Evolutionary conservation across 1,140 invertebrate genomes (phyloP).

Genomic region (Radopholus similis): DNA sequence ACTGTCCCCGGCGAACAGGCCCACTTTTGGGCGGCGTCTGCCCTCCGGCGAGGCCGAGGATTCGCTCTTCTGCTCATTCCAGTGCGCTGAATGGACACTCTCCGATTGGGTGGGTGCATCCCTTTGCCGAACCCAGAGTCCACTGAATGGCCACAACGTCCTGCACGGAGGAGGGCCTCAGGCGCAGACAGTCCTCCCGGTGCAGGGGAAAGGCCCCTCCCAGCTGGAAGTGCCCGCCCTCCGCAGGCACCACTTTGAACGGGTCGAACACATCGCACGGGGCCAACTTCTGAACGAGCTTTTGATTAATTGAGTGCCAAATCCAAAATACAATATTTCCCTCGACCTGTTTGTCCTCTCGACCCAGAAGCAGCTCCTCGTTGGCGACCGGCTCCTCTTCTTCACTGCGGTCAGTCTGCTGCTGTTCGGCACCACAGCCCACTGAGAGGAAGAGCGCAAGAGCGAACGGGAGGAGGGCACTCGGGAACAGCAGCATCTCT

Average conservation of each 20-base stretch:
- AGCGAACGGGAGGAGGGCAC: no score
- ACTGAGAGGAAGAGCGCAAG: no score
- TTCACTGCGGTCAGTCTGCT: neutral
- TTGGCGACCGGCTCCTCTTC: neutral
- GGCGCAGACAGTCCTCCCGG: slow-evolving; percentile 38
- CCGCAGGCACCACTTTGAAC: slow-evolving; percentile 52
- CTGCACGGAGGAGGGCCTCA: slow-evolving; percentile 50
- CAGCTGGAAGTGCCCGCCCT: slow-evolving; percentile 38
- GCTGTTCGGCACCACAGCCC: neutral
- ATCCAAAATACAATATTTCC: no score
- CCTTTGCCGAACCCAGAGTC: slow-evolving; percentile 39
- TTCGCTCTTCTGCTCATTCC: slow-evolving; percentile 27
- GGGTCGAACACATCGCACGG: slow-evolving; percentile 51
- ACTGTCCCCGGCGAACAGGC: slow-evolving; percentile 55
- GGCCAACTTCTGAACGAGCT: no score
- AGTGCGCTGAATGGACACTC: slow-evolving; percentile 28
- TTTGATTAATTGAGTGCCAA: no score
- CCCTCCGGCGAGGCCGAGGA: neutral
- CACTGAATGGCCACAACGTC: slow-evolving; percentile 59
- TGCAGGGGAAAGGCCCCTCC: slow-evolving; percentile 56
- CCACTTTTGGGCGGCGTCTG: slow-evolving; percentile 19
- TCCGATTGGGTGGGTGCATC: no score
- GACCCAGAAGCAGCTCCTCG: no score
- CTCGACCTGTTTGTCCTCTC: no score
- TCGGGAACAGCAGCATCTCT: no score